Base-by-base conservation (phyloP, 2,888 invertebrate species). In the Dicyrtomina minuta region DNA sequence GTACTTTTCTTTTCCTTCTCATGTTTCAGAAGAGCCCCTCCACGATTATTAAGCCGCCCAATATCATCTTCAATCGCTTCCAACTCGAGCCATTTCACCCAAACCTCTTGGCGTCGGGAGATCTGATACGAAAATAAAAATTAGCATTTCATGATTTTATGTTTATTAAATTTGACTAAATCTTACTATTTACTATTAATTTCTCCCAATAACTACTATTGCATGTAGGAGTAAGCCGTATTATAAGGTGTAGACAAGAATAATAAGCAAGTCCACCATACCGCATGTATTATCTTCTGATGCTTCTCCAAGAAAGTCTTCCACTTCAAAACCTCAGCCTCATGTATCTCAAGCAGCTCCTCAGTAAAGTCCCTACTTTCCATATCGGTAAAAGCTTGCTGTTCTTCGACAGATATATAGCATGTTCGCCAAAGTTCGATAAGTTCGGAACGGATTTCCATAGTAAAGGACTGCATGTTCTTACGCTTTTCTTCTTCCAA, bases 51-150 rank as follows among this genome's bases (percentile, higher is more conserved):
- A 22, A 68, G 44, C 10, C 59, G 60, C 8, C 27, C 61, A 12
- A 60, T 60, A 24, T 68, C 68, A 61, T 68, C 68, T 24, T 68
- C 68, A 49, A 60, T 60, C 6, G 60, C 60, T 41, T 68, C 68
- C 22, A 68, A 53, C 17, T 68, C 60, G 6, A 68, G 17, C 68
- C 60, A 68, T 10, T 39, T 51, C 2, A 33, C 22, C 68, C 68
- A 68, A 33, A 46, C 46, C 8, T 17, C 39, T 15, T 49, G 64
- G 5, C 51, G 24, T 15, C 24, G 24, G 2, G 26, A 13, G 10
- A 55, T 26, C 27, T 46, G 46, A 46, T 41, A 46, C 5, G 17
- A 46, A 51, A 12, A 51, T 22, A 51, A 20, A 22, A 51, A 33
- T 33, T 33, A 5, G 4, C 33, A 33, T 33, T n/a, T n/a, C n/a